Evolutionary conservation across 2,797 vertebrate genomes (phyloP).

Genomic region (Sebastes variabilis): DNA sequence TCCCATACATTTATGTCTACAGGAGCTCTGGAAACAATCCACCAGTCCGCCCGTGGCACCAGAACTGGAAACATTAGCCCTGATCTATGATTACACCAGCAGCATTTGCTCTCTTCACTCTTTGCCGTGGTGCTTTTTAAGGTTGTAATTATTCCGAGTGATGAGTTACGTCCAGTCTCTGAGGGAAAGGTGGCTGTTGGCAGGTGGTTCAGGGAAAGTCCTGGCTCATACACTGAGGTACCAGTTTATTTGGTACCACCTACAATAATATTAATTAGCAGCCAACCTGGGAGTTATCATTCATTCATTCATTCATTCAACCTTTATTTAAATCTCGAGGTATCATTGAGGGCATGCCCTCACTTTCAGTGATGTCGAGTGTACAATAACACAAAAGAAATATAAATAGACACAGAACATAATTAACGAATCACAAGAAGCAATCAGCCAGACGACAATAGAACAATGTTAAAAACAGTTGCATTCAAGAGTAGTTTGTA

Average conservation of each 20-base stretch:
- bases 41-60: constrained; percentile 40
- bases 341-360: too few species aligned
- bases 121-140: constrained; percentile 39
- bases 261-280: neutral
- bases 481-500: too few species aligned
- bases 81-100: constrained; percentile 66
- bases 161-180: constrained; percentile 13
- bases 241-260: neutral
- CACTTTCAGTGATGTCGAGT: too few species aligned
- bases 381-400: too few species aligned
- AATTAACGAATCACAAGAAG: too few species aligned
- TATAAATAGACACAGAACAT: too few species aligned
- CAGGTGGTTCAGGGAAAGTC: neutral
- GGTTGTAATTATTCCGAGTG: constrained; percentile 34
- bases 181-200: neutral
- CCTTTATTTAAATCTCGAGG: too few species aligned
- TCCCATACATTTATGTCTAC: constrained; percentile 65
- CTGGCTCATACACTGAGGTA: neutral
- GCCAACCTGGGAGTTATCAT: neutral
- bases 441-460: too few species aligned
- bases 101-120: constrained; percentile 50
- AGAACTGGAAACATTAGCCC: constrained; percentile 66
- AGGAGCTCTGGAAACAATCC: constrained; percentile 73
- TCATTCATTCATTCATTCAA: too few species aligned
- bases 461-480: too few species aligned